phyloP scores from a whole-genome alignment of 2,888 invertebrate genomes.

The Branchellion lobata region DNA sequence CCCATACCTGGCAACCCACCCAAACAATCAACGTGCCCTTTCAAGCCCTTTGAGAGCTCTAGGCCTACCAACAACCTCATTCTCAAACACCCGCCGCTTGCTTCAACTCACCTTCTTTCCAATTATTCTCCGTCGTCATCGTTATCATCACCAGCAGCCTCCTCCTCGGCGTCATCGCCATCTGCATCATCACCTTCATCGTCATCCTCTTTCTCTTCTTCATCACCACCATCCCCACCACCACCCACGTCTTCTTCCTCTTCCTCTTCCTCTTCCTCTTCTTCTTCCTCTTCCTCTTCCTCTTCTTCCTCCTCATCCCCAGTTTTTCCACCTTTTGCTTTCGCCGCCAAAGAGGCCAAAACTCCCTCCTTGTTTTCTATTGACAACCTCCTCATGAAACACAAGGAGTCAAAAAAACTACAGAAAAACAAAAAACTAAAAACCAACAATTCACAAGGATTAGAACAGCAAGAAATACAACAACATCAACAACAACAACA shows the following conservation, averaged over 20 bases:
- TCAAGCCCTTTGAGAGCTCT: no score
- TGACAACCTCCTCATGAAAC: slow-evolving; percentile 28
- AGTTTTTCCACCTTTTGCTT: neutral
- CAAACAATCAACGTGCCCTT: no score
- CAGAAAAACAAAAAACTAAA: neutral
- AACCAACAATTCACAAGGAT: neutral
- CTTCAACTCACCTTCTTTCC: no score
- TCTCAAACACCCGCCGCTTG: no score
- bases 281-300: neutral
- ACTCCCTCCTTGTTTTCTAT: slow-evolving; percentile 13
- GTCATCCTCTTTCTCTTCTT: slow-evolving; percentile 1
- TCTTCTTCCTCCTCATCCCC: neutral
- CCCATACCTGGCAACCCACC: no score
- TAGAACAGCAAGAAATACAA: neutral
- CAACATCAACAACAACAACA: neutral
- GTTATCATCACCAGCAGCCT: slow-evolving; percentile 7
- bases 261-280: neutral
- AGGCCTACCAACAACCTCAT: no score
- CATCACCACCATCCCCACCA: neutral
- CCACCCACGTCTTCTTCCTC: neutral
- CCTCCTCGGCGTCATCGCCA: no score
- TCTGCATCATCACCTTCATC: slow-evolving; percentile 15
- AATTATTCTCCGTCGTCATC: no score
- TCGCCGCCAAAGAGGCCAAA: neutral
- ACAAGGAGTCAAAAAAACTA: neutral